phyloP scores from a whole-genome alignment of 2,888 invertebrate genomes.

The Allolobophora icterica region DNA sequence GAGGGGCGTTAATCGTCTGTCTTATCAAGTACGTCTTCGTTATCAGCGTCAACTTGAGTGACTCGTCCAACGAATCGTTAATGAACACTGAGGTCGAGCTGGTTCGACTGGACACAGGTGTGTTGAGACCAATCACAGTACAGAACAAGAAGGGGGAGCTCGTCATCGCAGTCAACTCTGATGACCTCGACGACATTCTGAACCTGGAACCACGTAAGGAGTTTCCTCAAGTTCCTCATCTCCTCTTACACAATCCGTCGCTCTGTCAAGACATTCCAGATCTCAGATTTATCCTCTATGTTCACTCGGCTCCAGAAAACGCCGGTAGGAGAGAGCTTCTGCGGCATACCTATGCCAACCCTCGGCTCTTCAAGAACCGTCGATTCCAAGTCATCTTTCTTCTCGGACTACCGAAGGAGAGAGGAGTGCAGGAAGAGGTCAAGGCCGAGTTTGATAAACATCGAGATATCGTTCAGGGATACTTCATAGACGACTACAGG shows the following conservation, averaged over 20 bases:
- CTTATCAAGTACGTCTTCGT: not conserved
- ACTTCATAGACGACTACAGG: constrained; percentile 64
- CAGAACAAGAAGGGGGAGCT: not conserved
- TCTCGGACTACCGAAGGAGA: not conserved
- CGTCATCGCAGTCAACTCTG: not conserved
- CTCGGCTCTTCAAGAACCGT: constrained; percentile 25
- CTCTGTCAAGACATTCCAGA: not conserved
- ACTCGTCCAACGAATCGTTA: not conserved
- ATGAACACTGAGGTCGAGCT: not conserved
- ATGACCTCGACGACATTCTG: not conserved
- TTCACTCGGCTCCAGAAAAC: constrained; percentile 29
- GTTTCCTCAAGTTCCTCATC: constrained; percentile 13
- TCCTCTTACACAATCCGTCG: not conserved
- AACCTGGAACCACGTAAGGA: constrained; percentile 47
- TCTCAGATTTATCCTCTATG: constrained; percentile 28
- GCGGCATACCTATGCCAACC: constrained; percentile 31
- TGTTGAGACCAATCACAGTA: not conserved
- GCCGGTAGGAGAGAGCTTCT: not conserved
- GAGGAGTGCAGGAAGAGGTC: constrained; percentile 20
- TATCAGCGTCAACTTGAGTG: not conserved
- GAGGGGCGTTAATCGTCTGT: not conserved
- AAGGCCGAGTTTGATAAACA: constrained; percentile 53
- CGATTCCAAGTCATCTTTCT: constrained; percentile 29
- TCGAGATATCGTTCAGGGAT: constrained; percentile 60
- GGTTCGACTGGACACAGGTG: not conserved